Conservation (phyloP, 2,113 vertebrate genomes). For the Cyprinus carpio region DNA sequence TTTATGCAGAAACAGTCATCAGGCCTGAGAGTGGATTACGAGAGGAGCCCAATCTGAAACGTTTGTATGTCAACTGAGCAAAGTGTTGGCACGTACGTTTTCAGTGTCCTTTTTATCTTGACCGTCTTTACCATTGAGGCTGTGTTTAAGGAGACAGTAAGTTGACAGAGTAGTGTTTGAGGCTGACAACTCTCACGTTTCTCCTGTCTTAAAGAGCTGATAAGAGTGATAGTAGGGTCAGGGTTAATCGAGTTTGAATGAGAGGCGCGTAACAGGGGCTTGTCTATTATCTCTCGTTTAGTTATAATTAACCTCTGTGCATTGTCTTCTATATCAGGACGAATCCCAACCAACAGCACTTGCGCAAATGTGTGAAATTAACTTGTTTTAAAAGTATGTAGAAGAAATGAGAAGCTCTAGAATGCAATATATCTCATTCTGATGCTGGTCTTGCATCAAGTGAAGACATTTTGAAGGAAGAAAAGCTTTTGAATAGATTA, state of each 20-base stretch:
- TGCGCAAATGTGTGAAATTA: not conserved
- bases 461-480: not conserved
- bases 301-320: slow-evolving; percentile 40
- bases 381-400: not conserved
- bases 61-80: not conserved
- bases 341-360: not conserved
- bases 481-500: slow-evolving; percentile 21
- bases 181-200: slow-evolving; percentile 6
- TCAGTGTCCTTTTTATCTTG: not conserved
- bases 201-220: slow-evolving; percentile 21
- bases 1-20: slow-evolving; percentile 7
- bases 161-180: not conserved
- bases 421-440: slow-evolving; percentile 2
- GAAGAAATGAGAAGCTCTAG: not conserved
- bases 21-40: not conserved
- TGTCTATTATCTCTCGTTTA: slow-evolving; percentile 26
- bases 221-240: slow-evolving; percentile 5
- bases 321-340: slow-evolving; percentile 3
- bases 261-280: slow-evolving; percentile 6
- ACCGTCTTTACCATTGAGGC: not conserved
- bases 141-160: slow-evolving; percentile 38
- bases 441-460: slow-evolving; percentile 4
- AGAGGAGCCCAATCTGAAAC: not conserved
- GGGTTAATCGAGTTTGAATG: slow-evolving; percentile 36
- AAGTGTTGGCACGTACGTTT: not conserved